Evolutionary conservation across 2,888 invertebrate species (phyloP), one percentile per base, ranked within the genome.

Genomic region (Pimpla rufipes): DNA sequence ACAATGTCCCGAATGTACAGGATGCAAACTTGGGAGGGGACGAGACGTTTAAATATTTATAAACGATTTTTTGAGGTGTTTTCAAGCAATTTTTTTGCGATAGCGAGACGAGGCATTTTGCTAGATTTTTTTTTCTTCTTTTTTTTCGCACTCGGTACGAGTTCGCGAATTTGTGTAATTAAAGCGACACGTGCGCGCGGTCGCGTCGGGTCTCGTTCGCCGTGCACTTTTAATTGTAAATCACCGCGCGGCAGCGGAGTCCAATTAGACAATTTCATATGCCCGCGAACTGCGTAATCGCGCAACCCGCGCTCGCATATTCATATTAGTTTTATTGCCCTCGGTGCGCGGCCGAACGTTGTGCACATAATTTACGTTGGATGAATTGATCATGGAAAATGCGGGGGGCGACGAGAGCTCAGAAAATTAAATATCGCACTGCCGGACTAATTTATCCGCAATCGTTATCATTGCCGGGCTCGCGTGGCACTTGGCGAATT

Each of bases 191-290:
- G 52, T 21, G 52, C 21, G 1, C 45, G 7, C 6, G 7, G 7
- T 6, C 10, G 21, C 23, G 23, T 21, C 11, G 10, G 11, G 55
- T 55, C 23, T 21, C 55, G 23, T 13, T 23, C 23, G 23, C 13
- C 21, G 13, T 55, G 23, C 11, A 55, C 23, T 55, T 13, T 55
- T 55, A 23, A 55, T 55, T 55, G 55, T 55, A 55, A 55, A 55
- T 23, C 55, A 55, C 23, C 21, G 13, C 55, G 8, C 55, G 11
- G 23, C 55, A 29, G 29, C 29, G 29, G 29, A 18, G 35, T 35
- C 35, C 47, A 68, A 68, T 68, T 50, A 68, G 18, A 47, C 50
- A 35, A 52, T 70, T 70, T 70, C 18, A 42, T 70, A 18, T 40
- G 52, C 16, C 11, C 40, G 55, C 40, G 52, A 70, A n/a, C 21